Base-by-base conservation (phyloP, 2,888 invertebrate genomes). In the Apodemia hepburni region DNA sequence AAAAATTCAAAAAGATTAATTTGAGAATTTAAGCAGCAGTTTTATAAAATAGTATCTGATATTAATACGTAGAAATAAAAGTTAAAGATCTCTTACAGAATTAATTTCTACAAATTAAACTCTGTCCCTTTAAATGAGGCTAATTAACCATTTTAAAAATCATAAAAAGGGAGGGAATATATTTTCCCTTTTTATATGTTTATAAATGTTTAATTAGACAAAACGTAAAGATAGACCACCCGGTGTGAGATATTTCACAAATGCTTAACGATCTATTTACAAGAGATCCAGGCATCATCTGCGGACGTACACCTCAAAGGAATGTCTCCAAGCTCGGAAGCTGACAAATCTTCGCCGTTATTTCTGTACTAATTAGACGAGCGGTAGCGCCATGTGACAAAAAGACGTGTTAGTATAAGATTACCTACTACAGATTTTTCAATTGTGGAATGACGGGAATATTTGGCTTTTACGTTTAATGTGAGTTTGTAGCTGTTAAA, bases 361-460 rank as follows among this genome's bases (percentile, higher is more conserved):
- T 91, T 91, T 86, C 80, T 84, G 89, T 87, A 88, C 90, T 90
- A 91, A 91, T 91, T 90, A 90, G 89, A 82, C 75, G 75, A 80
- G 81, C 79, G 85, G 83, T 80, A 82, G 83, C 78, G 81, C 75
- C 73, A 74, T 74, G 73, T 82, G 83, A 84, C 81, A 82, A 78
- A 47, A 81, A 78, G 77, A 70, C 70, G 69, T 74, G 73, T 71
- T 66, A 54, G 57, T 62, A 54, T 42, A 62, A 59, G 58, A 62
- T 62, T 62, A 58, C 33, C 29, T 29, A 29, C 61, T 58, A 15
- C 11, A 49, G 58, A 49, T 29, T 47, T 62, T 42, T 42, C 18
- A 58, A 61, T 61, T 62, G 58, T 62, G 54, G 27, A 57, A 29
- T 29, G 15, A 15, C 15, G 8, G 1, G 54, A 47, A 47, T n/a